phyloP scores from a whole-genome alignment of 2,888 invertebrate species.

The Lasius platythorax region DNA sequence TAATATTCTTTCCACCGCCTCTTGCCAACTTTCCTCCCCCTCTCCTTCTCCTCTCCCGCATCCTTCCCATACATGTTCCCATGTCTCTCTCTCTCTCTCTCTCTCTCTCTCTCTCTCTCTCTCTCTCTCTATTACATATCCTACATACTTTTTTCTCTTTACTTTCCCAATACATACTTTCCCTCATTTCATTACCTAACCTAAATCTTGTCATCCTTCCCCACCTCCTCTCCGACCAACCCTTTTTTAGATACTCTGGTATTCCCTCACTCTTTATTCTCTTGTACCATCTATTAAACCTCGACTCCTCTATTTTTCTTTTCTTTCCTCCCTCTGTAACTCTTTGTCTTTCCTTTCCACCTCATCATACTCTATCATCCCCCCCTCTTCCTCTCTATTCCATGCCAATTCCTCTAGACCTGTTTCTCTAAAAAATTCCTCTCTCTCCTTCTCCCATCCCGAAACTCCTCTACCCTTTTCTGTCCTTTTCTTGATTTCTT shows the following conservation, averaged over 20 bases:
- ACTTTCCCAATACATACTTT: neutral
- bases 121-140: too few species aligned
- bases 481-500: too few species aligned
- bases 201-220: neutral
- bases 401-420: neutral
- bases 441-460: neutral
- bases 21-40: too few species aligned
- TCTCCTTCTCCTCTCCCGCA: too few species aligned
- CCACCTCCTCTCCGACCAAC: neutral
- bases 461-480: neutral
- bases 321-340: neutral
- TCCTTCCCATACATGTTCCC: too few species aligned
- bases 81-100: too few species aligned
- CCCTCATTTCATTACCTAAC: neutral
- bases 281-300: neutral
- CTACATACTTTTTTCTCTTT: too few species aligned
- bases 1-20: neutral
- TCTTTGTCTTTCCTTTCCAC: too few species aligned
- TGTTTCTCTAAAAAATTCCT: neutral
- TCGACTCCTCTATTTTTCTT: neutral
- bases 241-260: neutral
- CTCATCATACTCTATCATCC: too few species aligned
- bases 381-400: neutral
- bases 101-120: too few species aligned
- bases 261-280: neutral